Base-by-base conservation (phyloP, 2,888 invertebrate genomes). In the Drosophila multiciliata region DNA sequence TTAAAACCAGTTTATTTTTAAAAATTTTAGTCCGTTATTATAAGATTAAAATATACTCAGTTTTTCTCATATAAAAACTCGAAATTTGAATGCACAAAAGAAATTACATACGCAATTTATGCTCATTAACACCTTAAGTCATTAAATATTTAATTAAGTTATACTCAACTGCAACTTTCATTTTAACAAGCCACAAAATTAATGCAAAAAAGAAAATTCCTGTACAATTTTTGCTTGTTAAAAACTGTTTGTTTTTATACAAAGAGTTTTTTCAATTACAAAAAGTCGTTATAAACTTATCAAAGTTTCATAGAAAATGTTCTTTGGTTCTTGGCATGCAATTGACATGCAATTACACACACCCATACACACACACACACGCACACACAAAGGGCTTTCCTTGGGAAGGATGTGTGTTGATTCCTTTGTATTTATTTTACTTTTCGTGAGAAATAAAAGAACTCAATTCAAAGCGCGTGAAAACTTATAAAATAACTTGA, bases 331-430 rank as follows among this genome's bases (percentile, higher is more conserved):
- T 36, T 62, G 70, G 64, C 86, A 70, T 89, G 90, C 85, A 89
- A 85, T 87, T 85, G 90, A 85, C 90, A 85, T 89, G 88, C 90
- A 89, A 89, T 85, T 85, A 85, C 81, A 77, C 66, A 32, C 67
- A 61, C 55, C 26, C 66, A 50, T 35, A 50, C 49, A n/a, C 36
- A 0, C 36, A 53, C 23, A 23, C 52, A n/a, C 23, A 62, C 23
- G 53, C 32, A 49, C 45, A 61, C 52, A 45, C 12, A 17, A 2
- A 49, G 17, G 5, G 9, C 26, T 54, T 54, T 8, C 38, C 20
- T 42, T 42, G 7, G 15, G 26, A 61, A 40, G 63, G 42, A 45
- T 48, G 35, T 52, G 54, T 65, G 36, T 26, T 23, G 23, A 15
- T 26, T 57, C 15, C 29, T 33, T 59, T 59, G 33, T 48, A 26